Conservation (phyloP, 2,113 vertebrate genomes). For the Carettochelys insculpta region DNA sequence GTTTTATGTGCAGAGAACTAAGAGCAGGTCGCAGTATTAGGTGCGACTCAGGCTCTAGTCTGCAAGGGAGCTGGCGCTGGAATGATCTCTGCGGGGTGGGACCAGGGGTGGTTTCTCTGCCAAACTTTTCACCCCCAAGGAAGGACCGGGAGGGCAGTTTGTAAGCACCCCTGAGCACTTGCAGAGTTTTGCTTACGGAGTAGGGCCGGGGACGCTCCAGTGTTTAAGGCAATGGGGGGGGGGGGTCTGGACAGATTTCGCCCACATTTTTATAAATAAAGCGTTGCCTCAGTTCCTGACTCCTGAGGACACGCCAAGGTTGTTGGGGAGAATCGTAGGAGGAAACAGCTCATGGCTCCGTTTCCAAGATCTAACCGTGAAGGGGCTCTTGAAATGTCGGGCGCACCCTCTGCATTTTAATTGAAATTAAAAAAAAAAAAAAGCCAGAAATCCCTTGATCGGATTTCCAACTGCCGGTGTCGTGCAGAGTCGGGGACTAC, state of each 20-base stretch:
- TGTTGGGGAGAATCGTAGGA: background rate
- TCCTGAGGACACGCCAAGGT: background rate
- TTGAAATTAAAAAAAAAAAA: no score
- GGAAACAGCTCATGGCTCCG: background rate
- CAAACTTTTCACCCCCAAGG: background rate
- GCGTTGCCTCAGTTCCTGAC: background rate
- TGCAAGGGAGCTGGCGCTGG: background rate
- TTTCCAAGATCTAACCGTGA: background rate
- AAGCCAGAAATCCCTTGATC: background rate
- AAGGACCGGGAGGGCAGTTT: no score
- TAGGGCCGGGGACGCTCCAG: background rate
- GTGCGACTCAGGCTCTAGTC: no score
- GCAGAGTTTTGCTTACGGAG: background rate
- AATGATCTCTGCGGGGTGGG: background rate
- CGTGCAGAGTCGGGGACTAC: fast-evolving
- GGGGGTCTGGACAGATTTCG: background rate
- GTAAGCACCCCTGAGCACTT: background rate
- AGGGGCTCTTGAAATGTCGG: background rate
- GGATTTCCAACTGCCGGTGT: background rate
- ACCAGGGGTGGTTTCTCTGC: background rate
- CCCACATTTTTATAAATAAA: background rate
- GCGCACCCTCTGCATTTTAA: background rate
- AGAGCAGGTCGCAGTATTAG: background rate
- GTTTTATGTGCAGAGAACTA: background rate
- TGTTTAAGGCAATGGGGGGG: background rate